Base-by-base conservation (phyloP, 2,888 invertebrate species). In the Cephonodes hylas region DNA sequence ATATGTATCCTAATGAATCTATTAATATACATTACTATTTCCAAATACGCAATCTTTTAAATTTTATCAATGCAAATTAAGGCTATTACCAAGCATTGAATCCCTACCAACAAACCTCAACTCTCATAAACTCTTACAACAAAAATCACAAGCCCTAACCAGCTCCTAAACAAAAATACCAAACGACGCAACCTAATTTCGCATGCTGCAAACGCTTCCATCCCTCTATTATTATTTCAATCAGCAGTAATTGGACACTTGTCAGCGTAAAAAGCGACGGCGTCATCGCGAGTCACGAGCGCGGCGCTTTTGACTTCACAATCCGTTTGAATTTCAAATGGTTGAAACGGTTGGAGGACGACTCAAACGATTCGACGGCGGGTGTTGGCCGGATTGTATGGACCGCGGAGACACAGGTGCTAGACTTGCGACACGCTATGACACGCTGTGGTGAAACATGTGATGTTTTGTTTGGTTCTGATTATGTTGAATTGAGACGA, bases 221-320 rank as follows among this genome's bases (percentile, higher is more conserved):
- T 74, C 75, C 73, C 75, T 83, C 86, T 86, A 87, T 89, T 88
- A 89, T 89, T 88, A 88, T 87, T 89, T 87, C 88, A 86, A 88
- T 89, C 87, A 83, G 76, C 81, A 81, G 84, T 89, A 89, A 89
- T 89, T 89, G 89, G 89, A 86, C 85, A 86, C 82, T 86, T 84
- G 87, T 88, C 85, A 78, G 83, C 77, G 79, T 85, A 85, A 86
- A 85, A 85, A 86, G 84, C 78, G 74, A 73, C 73, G 76, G 75
- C 71, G 76, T 75, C 76, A 78, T 76, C 70, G 74, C 75, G 71
- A 80, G 79, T 79, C 79, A 78, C 79, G 83, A 76, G 68, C 67
- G 82, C 84, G 83, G 82, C 61, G 75, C 81, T 74, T 84, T 85
- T 85, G 83, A 84, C 72, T 77, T 77, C 73, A 71, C 67, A 67